phyloP scores from a whole-genome alignment of 2,888 invertebrate genomes.

The Formica aserva region DNA sequence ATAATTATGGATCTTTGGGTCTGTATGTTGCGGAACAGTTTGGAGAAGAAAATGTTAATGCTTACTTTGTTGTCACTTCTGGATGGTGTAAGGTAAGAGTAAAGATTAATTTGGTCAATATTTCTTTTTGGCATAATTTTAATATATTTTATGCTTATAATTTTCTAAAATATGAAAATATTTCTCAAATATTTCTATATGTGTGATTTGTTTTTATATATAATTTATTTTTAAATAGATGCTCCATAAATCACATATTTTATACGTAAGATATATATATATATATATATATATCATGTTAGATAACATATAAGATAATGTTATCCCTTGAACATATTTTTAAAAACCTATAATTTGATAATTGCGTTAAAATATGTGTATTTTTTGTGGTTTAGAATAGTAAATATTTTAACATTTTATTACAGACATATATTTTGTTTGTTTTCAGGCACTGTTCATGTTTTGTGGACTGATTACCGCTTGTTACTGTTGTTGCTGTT shows the following conservation, averaged over 20 bases:
- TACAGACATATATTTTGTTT: conserved; percentile 15
- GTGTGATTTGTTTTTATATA: neutral
- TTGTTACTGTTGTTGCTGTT: conserved; percentile 98
- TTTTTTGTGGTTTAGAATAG: neutral
- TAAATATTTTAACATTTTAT: neutral
- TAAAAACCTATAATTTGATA: neutral
- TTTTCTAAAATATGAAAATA: neutral
- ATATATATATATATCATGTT: neutral
- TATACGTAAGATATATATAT: neutral
- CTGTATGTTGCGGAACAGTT: conserved; percentile 99
- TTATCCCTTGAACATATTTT: neutral
- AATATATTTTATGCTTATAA: neutral
- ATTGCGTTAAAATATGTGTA: neutral
- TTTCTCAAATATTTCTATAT: neutral
- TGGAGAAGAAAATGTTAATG: conserved; percentile 99
- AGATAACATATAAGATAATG: neutral
- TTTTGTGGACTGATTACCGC: conserved; percentile 96
- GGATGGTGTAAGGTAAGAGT: conserved; percentile 96
- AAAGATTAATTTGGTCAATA: neutral
- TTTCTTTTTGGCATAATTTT: neutral
- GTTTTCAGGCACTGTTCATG: conserved; percentile 90
- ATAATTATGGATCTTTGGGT: conserved; percentile 98
- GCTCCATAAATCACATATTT: neutral
- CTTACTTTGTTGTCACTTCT: conserved; percentile 98
- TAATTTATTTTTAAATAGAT: neutral